Conservation (phyloP, 2,113 vertebrate genomes). For the Heloderma charlesbogerti region DNA sequence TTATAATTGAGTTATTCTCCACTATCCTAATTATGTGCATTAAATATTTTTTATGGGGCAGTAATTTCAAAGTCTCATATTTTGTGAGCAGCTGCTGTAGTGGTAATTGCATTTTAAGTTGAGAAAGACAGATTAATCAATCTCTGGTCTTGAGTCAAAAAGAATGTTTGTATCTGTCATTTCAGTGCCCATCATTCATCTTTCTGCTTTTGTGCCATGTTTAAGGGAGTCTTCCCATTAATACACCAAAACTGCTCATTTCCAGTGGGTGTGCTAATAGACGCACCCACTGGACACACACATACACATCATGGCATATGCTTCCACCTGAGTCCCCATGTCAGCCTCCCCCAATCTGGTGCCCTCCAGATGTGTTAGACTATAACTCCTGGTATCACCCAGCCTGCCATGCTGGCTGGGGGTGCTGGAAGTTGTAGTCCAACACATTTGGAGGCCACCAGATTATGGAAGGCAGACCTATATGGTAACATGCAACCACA, state of each 20-base stretch:
- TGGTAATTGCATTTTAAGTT: constrained; percentile 45
- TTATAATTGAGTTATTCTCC: constrained; percentile 21
- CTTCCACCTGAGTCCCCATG: background rate
- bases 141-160: constrained; percentile 34
- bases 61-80: constrained; percentile 36
- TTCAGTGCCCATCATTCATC: background rate
- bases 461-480: background rate
- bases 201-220: background rate
- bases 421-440: too few species aligned
- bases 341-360: too few species aligned
- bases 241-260: background rate
- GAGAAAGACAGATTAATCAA: constrained; percentile 39
- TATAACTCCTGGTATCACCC: too few species aligned
- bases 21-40: background rate
- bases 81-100: constrained; percentile 29
- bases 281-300: too few species aligned
- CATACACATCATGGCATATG: background rate
- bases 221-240: accelerated
- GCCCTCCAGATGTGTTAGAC: too few species aligned
- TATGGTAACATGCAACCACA: background rate
- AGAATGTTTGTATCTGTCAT: constrained; percentile 22
- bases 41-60: constrained; percentile 38
- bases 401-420: too few species aligned
- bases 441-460: too few species aligned
- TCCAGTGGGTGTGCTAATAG: background rate